Percentiles rank a stretch among this genome's conserved stretches.
Evolutionary conservation across 2,797 vertebrate species (phyloP).

Genomic region (Lagorchestes hirsutus): DNA sequence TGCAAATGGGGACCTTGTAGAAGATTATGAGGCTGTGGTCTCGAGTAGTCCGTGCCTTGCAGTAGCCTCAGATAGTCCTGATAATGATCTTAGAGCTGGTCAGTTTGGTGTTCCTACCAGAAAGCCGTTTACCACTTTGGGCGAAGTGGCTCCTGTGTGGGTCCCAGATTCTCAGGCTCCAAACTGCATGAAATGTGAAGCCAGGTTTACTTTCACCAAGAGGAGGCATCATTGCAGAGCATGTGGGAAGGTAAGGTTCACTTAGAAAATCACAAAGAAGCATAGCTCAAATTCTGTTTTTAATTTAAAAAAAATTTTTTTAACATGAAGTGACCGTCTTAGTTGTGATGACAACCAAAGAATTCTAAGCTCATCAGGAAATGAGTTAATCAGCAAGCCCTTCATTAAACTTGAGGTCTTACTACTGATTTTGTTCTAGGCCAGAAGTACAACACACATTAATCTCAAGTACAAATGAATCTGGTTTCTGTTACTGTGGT

Average conservation of each 20-base stretch:
- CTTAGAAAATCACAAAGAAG: slow-evolving; percentile 42
- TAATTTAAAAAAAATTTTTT: background rate
- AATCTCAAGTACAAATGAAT: background rate
- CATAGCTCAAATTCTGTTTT: slow-evolving; percentile 10
- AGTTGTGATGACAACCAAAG: slow-evolving; percentile 11
- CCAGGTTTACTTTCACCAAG: slow-evolving; percentile 98
- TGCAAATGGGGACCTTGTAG: slow-evolving; percentile 86
- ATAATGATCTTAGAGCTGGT: slow-evolving; percentile 96
- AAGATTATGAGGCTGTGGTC: slow-evolving; percentile 86
- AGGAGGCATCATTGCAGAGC: slow-evolving; percentile 98
- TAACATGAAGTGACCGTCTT: slow-evolving; percentile 37
- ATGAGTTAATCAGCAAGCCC: background rate
- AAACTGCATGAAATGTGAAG: slow-evolving; percentile 98
- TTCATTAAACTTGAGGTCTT: background rate
- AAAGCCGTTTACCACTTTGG: slow-evolving; percentile 91
- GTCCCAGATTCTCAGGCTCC: slow-evolving; percentile 96
- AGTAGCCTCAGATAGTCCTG: slow-evolving; percentile 92
- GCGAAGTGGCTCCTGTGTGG: slow-evolving; percentile 96
- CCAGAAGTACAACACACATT: background rate
- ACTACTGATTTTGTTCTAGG: background rate
- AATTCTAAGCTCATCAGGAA: background rate
- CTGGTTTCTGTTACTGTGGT: slow-evolving; percentile 19
- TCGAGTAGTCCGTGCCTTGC: slow-evolving; percentile 87
- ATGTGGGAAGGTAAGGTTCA: slow-evolving; percentile 94
- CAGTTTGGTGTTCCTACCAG: slow-evolving; percentile 90